These are phyloP conservation scores for Macrotis lagotis DNA, from an alignment of 2,113 vertebrate genomes.

Conservation along the genomic window DNA sequence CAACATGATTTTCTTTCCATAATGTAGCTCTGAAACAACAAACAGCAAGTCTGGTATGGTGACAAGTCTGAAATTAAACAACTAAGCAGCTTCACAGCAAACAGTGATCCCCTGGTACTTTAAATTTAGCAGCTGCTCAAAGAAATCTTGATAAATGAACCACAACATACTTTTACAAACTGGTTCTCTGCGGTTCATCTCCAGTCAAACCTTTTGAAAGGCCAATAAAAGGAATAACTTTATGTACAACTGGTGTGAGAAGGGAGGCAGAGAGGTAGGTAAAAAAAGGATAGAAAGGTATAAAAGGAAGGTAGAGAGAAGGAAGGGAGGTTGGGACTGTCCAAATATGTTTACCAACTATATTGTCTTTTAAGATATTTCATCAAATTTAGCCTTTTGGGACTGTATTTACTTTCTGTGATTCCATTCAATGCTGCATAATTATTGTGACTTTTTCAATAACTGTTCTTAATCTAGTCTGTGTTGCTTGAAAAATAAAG, in stretches of 20 bases:
- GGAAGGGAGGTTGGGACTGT: not conserved
- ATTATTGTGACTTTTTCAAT: slow-evolving; percentile 90
- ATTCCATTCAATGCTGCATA: slow-evolving; percentile 90
- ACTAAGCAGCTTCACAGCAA: not conserved
- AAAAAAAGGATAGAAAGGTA: not conserved
- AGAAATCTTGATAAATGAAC: not conserved
- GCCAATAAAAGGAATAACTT: not conserved
- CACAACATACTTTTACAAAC: not conserved
- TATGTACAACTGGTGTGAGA: rapidly evolving
- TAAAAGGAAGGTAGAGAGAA: not conserved
- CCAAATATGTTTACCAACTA: not conserved
- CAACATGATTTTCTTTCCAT: not conserved
- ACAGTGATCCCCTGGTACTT: not conserved
- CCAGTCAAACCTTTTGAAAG: not conserved
- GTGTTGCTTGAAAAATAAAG: slow-evolving; percentile 39
- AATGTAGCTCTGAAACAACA: not conserved
- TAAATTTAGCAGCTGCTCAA: not conserved
- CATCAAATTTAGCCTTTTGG: rapidly evolving
- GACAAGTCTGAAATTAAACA: slow-evolving; percentile 12
- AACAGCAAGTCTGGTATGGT: not conserved
- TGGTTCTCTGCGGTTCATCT: not conserved
- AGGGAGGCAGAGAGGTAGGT: not conserved
- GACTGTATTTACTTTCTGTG: slow-evolving; percentile 84
- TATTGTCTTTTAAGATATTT: rapidly evolving
- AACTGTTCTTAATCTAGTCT: slow-evolving; percentile 87